Conservation (phyloP, 2,113 vertebrate genomes). For the Cynoglossus semilaevis region DNA sequence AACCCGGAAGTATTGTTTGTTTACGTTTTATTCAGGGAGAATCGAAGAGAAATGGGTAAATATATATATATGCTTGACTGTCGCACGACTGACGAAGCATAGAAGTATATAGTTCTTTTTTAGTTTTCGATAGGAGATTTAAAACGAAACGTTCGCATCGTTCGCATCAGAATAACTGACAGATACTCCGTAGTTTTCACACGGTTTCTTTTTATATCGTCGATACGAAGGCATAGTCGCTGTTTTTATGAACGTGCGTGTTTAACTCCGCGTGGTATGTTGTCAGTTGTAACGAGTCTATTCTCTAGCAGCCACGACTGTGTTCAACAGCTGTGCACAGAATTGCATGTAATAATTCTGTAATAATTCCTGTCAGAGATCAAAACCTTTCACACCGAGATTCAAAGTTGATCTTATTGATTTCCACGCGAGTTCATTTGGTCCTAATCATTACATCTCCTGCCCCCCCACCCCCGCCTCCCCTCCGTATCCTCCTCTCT, state of each 20-base stretch:
- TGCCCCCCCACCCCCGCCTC: too few species aligned
- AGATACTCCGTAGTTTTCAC: background rate
- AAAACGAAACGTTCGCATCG: background rate
- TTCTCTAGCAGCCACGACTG: background rate
- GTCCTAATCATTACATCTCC: slow-evolving; percentile 54
- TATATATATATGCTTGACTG: too few species aligned
- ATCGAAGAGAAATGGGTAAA: slow-evolving; percentile 69
- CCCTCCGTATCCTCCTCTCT: slow-evolving; percentile 51
- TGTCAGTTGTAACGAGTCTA: background rate
- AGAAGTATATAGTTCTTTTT: too few species aligned
- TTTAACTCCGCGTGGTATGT: background rate
- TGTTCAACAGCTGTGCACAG: slow-evolving; percentile 33
- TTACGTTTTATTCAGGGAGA: background rate
- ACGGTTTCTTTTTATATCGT: background rate
- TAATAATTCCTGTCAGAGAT: slow-evolving; percentile 58
- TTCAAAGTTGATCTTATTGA: slow-evolving; percentile 72
- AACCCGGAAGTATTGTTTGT: slow-evolving; percentile 67
- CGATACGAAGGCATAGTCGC: background rate
- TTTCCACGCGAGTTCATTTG: slow-evolving; percentile 67
- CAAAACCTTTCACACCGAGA: slow-evolving; percentile 59
- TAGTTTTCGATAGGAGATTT: background rate
- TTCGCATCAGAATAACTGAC: background rate
- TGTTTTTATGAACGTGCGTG: slow-evolving; percentile 4
- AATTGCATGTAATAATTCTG: slow-evolving; percentile 52
- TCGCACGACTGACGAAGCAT: too few species aligned